Evolutionary conservation across 2,888 invertebrate genomes (phyloP).

Genomic region (Dynastes hyllus): DNA sequence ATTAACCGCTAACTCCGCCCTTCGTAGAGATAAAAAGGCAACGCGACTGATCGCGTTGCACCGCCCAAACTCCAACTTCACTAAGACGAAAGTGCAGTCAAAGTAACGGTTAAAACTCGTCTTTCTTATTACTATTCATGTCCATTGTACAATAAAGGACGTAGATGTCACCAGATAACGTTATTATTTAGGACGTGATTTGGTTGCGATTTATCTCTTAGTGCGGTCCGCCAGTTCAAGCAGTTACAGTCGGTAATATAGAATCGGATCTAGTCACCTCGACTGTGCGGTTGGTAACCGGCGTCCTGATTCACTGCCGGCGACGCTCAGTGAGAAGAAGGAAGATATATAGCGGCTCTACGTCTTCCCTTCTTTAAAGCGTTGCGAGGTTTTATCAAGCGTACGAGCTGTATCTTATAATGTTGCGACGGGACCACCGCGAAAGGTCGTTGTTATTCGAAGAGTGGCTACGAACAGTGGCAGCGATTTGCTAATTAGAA

Average conservation of each 20-base stretch:
- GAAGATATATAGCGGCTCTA: slow-evolving; percentile 2
- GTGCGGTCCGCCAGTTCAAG: not conserved
- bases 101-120: not conserved
- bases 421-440: not conserved
- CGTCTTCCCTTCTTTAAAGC: not conserved
- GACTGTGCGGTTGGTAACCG: slow-evolving; percentile 15
- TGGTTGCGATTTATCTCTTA: slow-evolving; percentile 54
- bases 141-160: slow-evolving; percentile 55
- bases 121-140: slow-evolving; percentile 52
- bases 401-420: slow-evolving; percentile 25
- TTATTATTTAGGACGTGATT: slow-evolving; percentile 57
- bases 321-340: not conserved
- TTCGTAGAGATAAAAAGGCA: not conserved
- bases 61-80: too few species aligned
- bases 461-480: not conserved
- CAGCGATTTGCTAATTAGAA: slow-evolving; percentile 42
- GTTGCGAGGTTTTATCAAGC: slow-evolving; percentile 16
- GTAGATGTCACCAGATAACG: slow-evolving; percentile 56
- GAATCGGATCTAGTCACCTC: not conserved
- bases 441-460: slow-evolving; percentile 16
- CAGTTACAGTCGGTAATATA: not conserved
- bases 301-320: slow-evolving; percentile 7
- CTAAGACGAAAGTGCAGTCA: too few species aligned
- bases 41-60: not conserved
- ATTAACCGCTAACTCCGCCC: slow-evolving; percentile 13